Conservation (phyloP, 2,888 invertebrate genomes). For the Trichogramma dendrolimi region DNA sequence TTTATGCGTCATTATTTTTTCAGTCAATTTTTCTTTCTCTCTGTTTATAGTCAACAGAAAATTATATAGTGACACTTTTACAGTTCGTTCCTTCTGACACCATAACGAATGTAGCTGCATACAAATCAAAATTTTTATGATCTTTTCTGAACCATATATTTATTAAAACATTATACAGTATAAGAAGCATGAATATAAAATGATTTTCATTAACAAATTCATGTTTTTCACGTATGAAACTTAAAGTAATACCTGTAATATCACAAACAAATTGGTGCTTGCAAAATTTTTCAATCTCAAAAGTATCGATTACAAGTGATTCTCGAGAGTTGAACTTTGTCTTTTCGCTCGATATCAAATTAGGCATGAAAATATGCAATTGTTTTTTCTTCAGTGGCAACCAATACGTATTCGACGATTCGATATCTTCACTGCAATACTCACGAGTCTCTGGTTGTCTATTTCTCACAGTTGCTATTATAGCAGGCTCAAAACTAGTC, state of each 20-base stretch:
- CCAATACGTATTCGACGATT: constrained; percentile 30
- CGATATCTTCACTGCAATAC: no score
- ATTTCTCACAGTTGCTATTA: no score
- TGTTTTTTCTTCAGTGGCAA: constrained; percentile 50
- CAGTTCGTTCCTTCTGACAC: no score
- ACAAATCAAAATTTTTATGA: not conserved
- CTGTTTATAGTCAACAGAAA: no score
- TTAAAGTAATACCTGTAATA: not conserved
- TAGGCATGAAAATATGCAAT: constrained; percentile 48
- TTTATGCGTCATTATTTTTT: no score
- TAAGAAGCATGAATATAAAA: not conserved
- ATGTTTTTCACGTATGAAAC: not conserved
- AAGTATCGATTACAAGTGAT: constrained; percentile 29
- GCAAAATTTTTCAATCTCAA: not conserved
- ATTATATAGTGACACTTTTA: no score
- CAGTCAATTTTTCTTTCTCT: no score
- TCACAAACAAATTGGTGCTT: not conserved
- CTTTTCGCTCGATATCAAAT: constrained; percentile 35
- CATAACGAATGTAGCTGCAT: not conserved
- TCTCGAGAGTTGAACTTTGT: constrained; percentile 38
- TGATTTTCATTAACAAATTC: no score
- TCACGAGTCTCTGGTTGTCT: no score
- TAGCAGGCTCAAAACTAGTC: no score
- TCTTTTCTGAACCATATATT: not conserved
- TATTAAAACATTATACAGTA: not conserved